Evolutionary conservation across 2,888 invertebrate species (phyloP), one percentile per base, ranked within the genome.

Genomic region (Ceramica pisi): DNA sequence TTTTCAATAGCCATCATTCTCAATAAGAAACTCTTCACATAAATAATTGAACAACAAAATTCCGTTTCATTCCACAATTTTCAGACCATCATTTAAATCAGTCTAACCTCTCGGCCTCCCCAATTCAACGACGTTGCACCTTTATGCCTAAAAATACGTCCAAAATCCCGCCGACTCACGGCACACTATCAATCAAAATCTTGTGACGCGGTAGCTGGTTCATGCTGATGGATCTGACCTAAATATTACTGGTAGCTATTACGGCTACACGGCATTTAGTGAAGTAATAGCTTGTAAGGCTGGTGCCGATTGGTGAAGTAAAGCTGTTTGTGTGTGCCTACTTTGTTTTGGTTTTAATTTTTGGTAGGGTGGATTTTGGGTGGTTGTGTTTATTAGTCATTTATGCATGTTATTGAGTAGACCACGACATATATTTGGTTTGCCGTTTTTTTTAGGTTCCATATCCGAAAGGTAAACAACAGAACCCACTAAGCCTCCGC

Each of bases 211-310:
- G 71, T 69, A 60, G 76, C 67, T 63, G 50, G 66, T 67, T 62
- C 55, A 44, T 59, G 51, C 64, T 87, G 86, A 86, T 86, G 83
- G 78, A 83, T 84, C 67, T 67, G 84, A 86, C 86, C 86, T 78
- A 83, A 80, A 86, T 86, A 84, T 81, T 77, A 76, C 78, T 68
- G 44, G 72, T 67, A 70, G 61, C 61, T 56, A 60, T 85, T 78
- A 75, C 48, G 53, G 26, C 59, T 75, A 71, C 73, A 66, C 35
- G 64, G 50, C 60, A 46, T 81, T 74, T 67, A 69, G 60, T 55
- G 55, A 55, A 59, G 71, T 76, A 75, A 81, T 78, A 55, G 31
- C 19, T 12, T 19, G 46, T 41, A 56, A 64, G 51, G 10, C 10
- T 16, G 53, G 51, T 46, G 50, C 21, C 53, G 26, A 61, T 51